Base-by-base conservation (phyloP, 2,888 invertebrate species). In the Cenopis cana region DNA sequence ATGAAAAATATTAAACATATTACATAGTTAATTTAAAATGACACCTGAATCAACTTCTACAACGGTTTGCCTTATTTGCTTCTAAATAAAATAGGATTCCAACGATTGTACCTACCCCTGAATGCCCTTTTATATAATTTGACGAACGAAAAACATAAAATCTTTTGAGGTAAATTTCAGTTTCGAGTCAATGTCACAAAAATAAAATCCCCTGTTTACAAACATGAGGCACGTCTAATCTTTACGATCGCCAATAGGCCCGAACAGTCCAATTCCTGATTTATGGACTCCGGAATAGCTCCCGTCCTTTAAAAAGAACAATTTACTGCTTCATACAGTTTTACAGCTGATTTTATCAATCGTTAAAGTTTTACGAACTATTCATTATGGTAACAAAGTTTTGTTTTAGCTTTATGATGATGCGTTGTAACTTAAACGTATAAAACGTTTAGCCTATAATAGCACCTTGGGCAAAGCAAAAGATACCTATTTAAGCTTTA, bases 281-380 rank as follows among this genome's bases (percentile, higher is more conserved):
- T 91, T 91, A 92, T 89, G 77, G 82, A 89, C 80, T 88, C 77
- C 85, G 81, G 83, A 89, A 90, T 88, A 84, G 90, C 90, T 88
- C 85, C 89, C 85, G 90, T 90, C 90, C 88, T 86, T 89, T 85
- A 87, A 89, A 81, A 81, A 83, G 78, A 65, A 46, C 55, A 85
- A 88, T 91, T 91, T 91, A 91, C 88, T 86, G 82, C 86, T 86
- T 84, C 86, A 89, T 88, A 87, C 84, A 86, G 86, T 90, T 91
- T 91, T 91, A 91, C 90, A 90, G 90, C 91, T 89, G 91, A 91
- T 91, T 91, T 91, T 91, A 91, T 91, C 89, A 86, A 81, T 89
- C 89, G 87, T 91, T 88, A 91, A 71, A 92, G 76, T 91, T 91
- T 89, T 89, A 90, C 86, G 79, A 85, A 85, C 84, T 85, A 84